Evolutionary conservation across 2,888 invertebrate species (phyloP), one percentile per base, ranked within the genome.

Genomic region (Linnaemya vulpina): DNA sequence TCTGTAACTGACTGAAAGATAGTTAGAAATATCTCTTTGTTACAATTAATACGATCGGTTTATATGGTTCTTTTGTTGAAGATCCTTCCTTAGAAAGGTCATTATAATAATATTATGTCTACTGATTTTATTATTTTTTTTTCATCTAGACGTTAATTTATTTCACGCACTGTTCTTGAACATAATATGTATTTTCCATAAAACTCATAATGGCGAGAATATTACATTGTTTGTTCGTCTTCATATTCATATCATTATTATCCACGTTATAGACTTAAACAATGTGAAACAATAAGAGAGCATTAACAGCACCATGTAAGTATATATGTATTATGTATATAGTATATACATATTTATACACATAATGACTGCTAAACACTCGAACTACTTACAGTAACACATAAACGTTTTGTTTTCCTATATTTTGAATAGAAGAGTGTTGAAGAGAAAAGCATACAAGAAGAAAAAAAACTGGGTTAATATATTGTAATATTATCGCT

Each of bases 401-500:
- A 67, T 20, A 53, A 78, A 53, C 20, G 43, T 70, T 78, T 62
- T 62, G 17, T 68, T 68, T 76, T 77, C 51, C 62, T 51, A 51
- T 49, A 62, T 62, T 62, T 68, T 25, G 30, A 25, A 51, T 62
- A 22, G 58, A 63, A 82, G 22, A 77, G 76, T 73, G 71, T 77
- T 71, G 71, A 65, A 77, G 58, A 76, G 58, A 63, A 71, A 58
- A 71, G 38, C 70, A 71, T 67, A 20, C 43, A 13, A 30, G 30
- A 30, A 46, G 46, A 46, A 63, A 79, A 74, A 49, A 84, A 85
- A 82, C 85, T 85, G 53, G 85, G 85, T 85, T 85, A 85, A 85
- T 85, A 85, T 82, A 17, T 85, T 85, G 85, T 85, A 85, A 85
- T 63, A 85, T 85, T 85, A 85, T 85, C 85, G 85, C 85, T 75